phyloP scores from a whole-genome alignment of 37 sponge, comb jelly and placozoan species.

The Ianthella basta region DNA sequence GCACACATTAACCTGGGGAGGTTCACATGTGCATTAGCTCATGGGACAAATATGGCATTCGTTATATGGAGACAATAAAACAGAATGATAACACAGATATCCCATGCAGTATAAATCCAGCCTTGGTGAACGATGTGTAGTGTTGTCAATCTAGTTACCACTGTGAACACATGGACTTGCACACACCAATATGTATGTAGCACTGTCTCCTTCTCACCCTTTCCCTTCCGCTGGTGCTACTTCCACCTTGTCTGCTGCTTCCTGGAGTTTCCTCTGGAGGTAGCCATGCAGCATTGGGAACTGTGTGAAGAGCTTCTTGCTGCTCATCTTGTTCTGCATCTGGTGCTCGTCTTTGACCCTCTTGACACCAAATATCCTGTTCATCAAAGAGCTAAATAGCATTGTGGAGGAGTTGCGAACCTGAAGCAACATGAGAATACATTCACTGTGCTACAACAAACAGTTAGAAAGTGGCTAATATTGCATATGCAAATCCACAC shows the following conservation, averaged over 20 bases:
- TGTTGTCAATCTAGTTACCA: too few species aligned
- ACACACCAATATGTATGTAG: too few species aligned
- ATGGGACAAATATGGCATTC: too few species aligned
- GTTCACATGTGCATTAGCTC: too few species aligned
- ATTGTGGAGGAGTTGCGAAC: conserved; percentile 85
- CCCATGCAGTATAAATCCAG: too few species aligned
- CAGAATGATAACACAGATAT: too few species aligned
- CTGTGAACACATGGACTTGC: too few species aligned
- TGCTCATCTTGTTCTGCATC: conserved; percentile 81
- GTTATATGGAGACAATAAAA: too few species aligned
- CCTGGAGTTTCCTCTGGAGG: conserved; percentile 48
- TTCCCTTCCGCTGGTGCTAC: neutral
- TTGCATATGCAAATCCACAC: neutral
- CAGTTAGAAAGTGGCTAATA: neutral
- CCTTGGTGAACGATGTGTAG: too few species aligned
- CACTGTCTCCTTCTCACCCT: neutral
- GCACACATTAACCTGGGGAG: too few species aligned
- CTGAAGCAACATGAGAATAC: conserved; percentile 33
- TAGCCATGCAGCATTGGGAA: conserved; percentile 66
- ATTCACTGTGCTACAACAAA: neutral
- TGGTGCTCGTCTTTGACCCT: conserved; percentile 72
- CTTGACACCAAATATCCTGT: conserved; percentile 89
- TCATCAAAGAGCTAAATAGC: conserved; percentile 73
- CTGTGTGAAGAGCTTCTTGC: conserved; percentile 77
- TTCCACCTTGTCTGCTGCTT: conserved; percentile 16